phyloP scores from a whole-genome alignment of 1,140 invertebrate species.

The Scaptomyza montana region DNA sequence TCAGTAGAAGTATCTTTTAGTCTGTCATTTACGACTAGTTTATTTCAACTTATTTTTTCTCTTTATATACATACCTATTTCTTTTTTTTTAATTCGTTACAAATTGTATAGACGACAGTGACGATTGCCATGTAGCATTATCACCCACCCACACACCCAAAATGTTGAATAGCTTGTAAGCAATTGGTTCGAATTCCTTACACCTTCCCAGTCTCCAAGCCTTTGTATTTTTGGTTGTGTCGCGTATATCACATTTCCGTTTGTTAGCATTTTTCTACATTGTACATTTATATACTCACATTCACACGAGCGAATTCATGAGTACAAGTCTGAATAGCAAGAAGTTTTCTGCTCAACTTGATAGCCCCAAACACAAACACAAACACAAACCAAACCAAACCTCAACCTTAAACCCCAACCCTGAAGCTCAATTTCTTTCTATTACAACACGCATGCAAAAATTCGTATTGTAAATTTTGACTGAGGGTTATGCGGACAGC shows the following conservation, averaged over 20 bases:
- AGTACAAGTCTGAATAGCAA: conserved; percentile 55
- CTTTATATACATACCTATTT: conserved; percentile 6
- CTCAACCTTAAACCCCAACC: conserved; percentile 4
- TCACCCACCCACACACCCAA: conserved; percentile 67
- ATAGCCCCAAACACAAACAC: conserved; percentile 51
- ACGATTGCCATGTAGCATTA: conserved; percentile 67
- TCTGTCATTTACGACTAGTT: background rate
- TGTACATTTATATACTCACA: conserved; percentile 50
- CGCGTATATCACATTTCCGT: conserved; percentile 82
- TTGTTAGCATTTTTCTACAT: conserved; percentile 75
- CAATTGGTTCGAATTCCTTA: conserved; percentile 58
- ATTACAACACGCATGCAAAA: conserved; percentile 53
- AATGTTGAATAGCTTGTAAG: conserved; percentile 57
- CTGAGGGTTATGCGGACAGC: conserved; percentile 18
- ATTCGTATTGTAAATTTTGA: conserved; percentile 66
- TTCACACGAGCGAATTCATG: conserved; percentile 29
- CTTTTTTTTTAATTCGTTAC: conserved; percentile 64
- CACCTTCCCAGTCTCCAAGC: conserved; percentile 51
- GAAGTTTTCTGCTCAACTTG: conserved; percentile 81
- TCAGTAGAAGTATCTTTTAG: background rate
- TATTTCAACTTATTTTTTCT: conserved; percentile 18
- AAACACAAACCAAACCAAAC: too few species aligned
- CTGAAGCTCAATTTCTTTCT: conserved; percentile 12
- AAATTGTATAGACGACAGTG: conserved; percentile 72
- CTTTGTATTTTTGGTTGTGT: conserved; percentile 61